phyloP scores from a whole-genome alignment of 2,888 invertebrate genomes.

The Andrena marginata region DNA sequence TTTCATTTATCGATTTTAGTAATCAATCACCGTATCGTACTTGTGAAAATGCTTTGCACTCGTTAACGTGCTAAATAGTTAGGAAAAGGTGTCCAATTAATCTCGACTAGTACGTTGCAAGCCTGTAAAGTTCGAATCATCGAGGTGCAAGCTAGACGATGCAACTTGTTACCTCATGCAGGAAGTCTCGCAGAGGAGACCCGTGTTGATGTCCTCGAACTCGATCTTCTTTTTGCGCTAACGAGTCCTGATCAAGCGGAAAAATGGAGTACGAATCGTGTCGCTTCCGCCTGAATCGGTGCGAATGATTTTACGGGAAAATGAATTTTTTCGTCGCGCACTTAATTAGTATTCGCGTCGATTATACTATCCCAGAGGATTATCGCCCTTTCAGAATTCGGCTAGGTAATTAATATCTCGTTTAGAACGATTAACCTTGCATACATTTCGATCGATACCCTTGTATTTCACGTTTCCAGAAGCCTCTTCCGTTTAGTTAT shows the following conservation, averaged over 20 bases:
- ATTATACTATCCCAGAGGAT: neutral
- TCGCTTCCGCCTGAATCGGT: neutral
- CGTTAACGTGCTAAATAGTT: no score
- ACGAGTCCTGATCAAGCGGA: conserved; percentile 6
- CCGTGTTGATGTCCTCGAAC: neutral
- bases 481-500: neutral
- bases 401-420: no score
- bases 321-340: conserved; percentile 17
- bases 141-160: neutral
- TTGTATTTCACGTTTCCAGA: neutral
- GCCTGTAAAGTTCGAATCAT: neutral
- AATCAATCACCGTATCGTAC: no score
- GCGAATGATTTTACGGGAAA: conserved; percentile 15
- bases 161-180: neutral
- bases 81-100: neutral
- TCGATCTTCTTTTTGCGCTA: conserved; percentile 21
- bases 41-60: no score
- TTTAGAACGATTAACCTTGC: neutral
- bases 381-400: neutral
- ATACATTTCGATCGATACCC: neutral
- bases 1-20: no score
- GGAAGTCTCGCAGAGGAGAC: neutral
- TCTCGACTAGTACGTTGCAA: neutral
- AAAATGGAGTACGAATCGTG: conserved; percentile 10
- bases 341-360: conserved; percentile 3